A percentile compares a stretch with the other conserved stretches of the same genome.
phyloP scores from a whole-genome alignment of 2,797 vertebrate species.

The Labroides dimidiatus region DNA sequence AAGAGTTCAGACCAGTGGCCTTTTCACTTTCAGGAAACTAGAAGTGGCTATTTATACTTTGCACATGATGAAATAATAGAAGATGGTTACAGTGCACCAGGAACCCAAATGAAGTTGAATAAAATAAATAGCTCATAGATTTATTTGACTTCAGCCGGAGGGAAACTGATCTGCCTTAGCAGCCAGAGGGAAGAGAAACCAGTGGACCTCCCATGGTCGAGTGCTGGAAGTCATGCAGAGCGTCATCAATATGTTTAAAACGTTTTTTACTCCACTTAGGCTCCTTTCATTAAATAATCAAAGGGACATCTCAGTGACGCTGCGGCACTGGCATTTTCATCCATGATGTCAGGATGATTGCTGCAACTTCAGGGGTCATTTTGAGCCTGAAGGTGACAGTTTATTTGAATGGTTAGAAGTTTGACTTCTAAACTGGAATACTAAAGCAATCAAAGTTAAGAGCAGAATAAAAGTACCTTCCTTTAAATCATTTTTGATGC shows the following conservation, averaged over 20 bases:
- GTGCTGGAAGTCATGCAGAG: not conserved
- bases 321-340: not conserved
- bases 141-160: constrained; percentile 3
- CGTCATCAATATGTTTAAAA: constrained; percentile 7
- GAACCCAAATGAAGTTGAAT: not conserved
- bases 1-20: not conserved
- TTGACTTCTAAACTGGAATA: not conserved
- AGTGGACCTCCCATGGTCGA: not conserved
- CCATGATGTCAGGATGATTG: not conserved
- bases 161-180: constrained; percentile 6
- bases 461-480: not conserved
- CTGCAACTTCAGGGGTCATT: not conserved
- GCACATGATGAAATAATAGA: not conserved
- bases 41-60: constrained; percentile 1
- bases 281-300: not conserved
- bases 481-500: too few species aligned
- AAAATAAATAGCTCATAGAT: constrained; percentile 5
- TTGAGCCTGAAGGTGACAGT: not conserved
- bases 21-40: constrained; percentile 1
- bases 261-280: not conserved
- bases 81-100: constrained; percentile 1
- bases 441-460: not conserved
- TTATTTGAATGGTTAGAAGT: not conserved
- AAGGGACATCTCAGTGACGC: not conserved
- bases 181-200: not conserved